Evolutionary conservation across 2,888 invertebrate species (phyloP), one percentile per base, ranked within the genome.

Genomic region (Drosophila pseudotakahashii): DNA sequence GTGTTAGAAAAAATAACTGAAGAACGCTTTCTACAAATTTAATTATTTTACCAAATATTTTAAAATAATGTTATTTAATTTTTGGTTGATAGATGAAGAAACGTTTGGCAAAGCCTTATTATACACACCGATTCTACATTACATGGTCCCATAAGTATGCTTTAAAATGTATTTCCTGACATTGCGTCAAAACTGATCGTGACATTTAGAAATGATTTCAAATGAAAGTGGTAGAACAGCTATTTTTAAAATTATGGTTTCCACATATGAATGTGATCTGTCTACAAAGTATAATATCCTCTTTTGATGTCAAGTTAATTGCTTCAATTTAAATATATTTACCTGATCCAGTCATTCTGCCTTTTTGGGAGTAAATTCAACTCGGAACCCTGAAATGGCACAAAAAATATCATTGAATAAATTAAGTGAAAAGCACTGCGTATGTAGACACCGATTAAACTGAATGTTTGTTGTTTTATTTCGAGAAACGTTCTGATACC

Each of bases 301-400:
- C 36, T 26, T 42, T 63, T 42, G 14, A 30, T 32, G 48, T 11
- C 32, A 32, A 19, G 41, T 37, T 41, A 48, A 48, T 37, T 50
- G 41, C 9, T 42, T 34, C 14, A 34, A 73, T 59, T 42, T 42
- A 45, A 57, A 60, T 71, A 30, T 7, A 75, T 63, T 85, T 74
- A 86, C 86, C 86, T 79, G 86, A 88, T 74, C 89, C 86, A 68
- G 88, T 88, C 86, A 86, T 86, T 72, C 41, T 57, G 64, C 51
- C 72, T 41, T 10, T 60, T 51, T 50, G 32, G 55, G 52, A 72
- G 48, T 41, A 26, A 32, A 34, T 64, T 54, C 42, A 63, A 64
- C 51, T 75, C 73, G 53, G 54, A 81, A 87, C 23, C 41, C 67
- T 73, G 66, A 41, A 51, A 73, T n/a, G 9, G 34, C n/a, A 60